phyloP scores from a whole-genome alignment of 2,888 invertebrate genomes.

The Blera fallax region DNA sequence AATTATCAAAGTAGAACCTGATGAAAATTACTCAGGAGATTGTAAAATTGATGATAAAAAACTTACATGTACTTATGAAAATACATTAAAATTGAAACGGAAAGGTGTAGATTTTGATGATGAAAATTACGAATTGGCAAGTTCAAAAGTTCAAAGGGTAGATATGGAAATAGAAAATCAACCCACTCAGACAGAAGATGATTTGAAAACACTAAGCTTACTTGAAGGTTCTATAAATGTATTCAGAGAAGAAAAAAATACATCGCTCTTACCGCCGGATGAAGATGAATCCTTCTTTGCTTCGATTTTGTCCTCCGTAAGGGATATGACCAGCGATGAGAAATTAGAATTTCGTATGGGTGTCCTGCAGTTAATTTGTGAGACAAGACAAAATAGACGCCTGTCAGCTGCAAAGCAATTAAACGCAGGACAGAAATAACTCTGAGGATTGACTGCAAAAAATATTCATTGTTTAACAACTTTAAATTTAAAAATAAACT shows the following conservation, averaged over 20 bases:
- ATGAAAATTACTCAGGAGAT: not conserved
- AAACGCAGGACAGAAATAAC: not conserved
- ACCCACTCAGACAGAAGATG: not conserved
- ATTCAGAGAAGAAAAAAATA: not conserved
- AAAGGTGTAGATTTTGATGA: not conserved
- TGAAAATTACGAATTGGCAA: not conserved
- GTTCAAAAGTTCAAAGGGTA: not conserved
- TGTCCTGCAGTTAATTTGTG: constrained; percentile 22
- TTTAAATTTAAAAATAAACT: no score
- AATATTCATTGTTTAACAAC: no score
- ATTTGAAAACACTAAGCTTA: not conserved
- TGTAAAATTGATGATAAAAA: no score
- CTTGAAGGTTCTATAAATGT: not conserved
- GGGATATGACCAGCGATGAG: constrained; percentile 33
- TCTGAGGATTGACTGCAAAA: not conserved
- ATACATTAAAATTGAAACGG: not conserved
- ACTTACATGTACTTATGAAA: not conserved
- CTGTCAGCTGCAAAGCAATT: not conserved
- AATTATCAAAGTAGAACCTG: not conserved
- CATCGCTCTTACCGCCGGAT: not conserved
- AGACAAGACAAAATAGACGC: not conserved
- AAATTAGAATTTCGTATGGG: constrained; percentile 42
- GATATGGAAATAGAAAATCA: not conserved
- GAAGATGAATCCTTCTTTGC: constrained; percentile 43
- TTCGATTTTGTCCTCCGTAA: constrained; percentile 20